Conservation (phyloP, 2,113 vertebrate genomes). For the Cariama cristata region DNA sequence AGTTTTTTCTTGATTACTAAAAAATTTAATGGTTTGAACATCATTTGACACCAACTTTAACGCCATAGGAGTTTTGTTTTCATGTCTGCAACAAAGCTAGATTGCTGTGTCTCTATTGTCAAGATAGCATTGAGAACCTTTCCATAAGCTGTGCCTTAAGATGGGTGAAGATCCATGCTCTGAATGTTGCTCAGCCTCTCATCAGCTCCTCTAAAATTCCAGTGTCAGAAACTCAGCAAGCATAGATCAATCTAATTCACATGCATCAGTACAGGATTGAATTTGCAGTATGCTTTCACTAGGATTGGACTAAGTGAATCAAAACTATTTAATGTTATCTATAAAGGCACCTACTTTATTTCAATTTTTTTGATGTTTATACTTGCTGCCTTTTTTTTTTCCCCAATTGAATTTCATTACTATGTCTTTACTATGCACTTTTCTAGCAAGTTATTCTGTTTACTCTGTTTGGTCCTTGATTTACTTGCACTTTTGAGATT, state of each 20-base stretch:
- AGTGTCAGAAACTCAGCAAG: neutral
- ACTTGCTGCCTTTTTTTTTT: neutral
- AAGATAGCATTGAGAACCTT: neutral
- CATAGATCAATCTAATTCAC: neutral
- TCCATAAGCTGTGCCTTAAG: neutral
- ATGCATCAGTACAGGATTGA: neutral
- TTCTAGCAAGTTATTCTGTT: constrained; percentile 10
- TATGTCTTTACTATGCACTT: neutral
- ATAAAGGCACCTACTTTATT: neutral
- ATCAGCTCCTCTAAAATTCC: neutral
- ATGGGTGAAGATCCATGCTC: neutral
- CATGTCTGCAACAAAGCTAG: neutral
- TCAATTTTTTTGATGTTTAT: neutral
- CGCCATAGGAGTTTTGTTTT: neutral
- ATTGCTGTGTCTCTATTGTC: neutral
- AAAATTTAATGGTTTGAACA: neutral
- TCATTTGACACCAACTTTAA: neutral
- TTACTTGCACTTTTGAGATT: constrained; percentile 35
- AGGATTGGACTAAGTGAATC: neutral
- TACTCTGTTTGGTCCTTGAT: neutral
- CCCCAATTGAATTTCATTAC: neutral
- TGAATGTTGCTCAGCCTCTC: neutral
- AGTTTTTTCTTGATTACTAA: neutral
- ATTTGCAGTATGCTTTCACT: neutral
- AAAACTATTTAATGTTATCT: neutral